Evolutionary conservation across 2,113 vertebrate species (phyloP).

Genomic region (Ornithorhynchus anatinus): DNA sequence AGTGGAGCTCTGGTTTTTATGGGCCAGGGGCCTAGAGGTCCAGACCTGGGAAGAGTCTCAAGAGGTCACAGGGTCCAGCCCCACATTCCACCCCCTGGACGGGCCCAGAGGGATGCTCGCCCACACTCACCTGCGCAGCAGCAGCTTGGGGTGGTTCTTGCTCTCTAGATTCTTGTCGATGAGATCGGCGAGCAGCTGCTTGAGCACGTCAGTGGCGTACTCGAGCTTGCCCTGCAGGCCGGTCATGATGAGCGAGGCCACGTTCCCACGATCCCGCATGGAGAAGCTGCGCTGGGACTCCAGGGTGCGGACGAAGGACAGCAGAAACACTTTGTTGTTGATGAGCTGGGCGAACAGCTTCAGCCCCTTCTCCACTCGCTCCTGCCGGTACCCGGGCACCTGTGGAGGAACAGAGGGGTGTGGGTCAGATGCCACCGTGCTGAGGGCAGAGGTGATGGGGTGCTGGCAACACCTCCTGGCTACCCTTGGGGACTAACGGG

Average conservation of each 20-base stretch:
- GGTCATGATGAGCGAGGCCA: conserved; percentile 96
- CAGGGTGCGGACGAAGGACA: conserved; percentile 95
- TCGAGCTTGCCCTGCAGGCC: conserved; percentile 96
- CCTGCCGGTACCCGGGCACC: conserved; percentile 96
- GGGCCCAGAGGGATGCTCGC: too few species aligned
- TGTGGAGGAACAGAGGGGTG: conserved; percentile 34
- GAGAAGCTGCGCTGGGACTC: conserved; percentile 97
- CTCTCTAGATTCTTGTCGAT: conserved; percentile 99
- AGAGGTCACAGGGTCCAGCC: rapidly evolving
- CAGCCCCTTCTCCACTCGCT: conserved; percentile 93
- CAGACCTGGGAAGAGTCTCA: too few species aligned
- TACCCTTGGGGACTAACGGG: too few species aligned
- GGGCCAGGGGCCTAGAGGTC: background rate
- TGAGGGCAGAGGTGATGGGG: too few species aligned
- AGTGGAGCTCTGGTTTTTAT: background rate
- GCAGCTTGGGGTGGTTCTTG: conserved; percentile 97
- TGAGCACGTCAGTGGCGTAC: conserved; percentile 95
- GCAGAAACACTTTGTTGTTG: conserved; percentile 96
- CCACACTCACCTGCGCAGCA: conserved; percentile 86
- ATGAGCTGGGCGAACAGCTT: conserved; percentile 97
- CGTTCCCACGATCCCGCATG: conserved; percentile 95
- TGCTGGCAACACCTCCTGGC: too few species aligned
- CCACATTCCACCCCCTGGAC: rapidly evolving
- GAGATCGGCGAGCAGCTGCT: conserved; percentile 95
- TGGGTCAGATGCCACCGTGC: too few species aligned